Evolutionary conservation across 1,140 invertebrate genomes (phyloP).

Genomic region (Akabosia matsudoensis): DNA sequence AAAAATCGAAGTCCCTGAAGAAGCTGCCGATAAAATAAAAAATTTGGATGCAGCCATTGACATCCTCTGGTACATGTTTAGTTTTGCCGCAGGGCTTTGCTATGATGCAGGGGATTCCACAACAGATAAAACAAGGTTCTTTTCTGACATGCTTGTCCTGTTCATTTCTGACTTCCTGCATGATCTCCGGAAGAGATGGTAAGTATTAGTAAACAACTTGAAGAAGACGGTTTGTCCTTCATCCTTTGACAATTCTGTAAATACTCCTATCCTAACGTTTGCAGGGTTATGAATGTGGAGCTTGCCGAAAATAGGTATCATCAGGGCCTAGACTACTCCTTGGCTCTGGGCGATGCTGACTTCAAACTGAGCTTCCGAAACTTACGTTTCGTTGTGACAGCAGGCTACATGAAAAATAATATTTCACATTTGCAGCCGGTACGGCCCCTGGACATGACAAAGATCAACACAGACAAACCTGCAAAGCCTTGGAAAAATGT

Average conservation of each 20-base stretch:
- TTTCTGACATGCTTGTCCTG: neutral
- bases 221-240: neutral
- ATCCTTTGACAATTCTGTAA: neutral
- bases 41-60: neutral
- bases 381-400: neutral
- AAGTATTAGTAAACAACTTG: neutral
- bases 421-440: neutral
- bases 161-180: neutral
- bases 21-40: neutral
- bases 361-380: neutral
- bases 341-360: neutral
- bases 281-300: conserved; percentile 1
- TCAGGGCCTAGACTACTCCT: neutral
- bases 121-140: neutral
- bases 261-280: neutral
- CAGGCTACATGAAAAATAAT: neutral
- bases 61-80: conserved; percentile 3
- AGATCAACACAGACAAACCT: neutral
- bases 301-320: neutral
- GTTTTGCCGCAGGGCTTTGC: neutral
- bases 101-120: neutral
- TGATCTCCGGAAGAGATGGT: neutral
- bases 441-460: conserved; percentile 3
- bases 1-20: neutral
- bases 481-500: neutral